Base-by-base conservation (phyloP, 2,797 vertebrate species). In the Arnoldichthys spilopterus region DNA sequence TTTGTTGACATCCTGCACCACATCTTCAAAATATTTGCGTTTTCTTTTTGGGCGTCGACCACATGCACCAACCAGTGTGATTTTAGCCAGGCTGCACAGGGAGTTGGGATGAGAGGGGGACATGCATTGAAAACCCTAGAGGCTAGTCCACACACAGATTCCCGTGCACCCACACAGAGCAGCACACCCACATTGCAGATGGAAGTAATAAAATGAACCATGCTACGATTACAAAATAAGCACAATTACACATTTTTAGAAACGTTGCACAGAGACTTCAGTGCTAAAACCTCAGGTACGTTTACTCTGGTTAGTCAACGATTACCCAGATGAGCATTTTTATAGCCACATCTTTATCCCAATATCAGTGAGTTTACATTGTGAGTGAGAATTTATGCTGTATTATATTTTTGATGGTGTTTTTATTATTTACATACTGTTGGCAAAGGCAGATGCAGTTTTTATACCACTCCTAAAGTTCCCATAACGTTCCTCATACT, bases 61-160 rank as follows among this genome's bases (percentile, higher is more conserved):
- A 63, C 22, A 20, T 1, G 70, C 15, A 58, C 70, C 70, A 79
- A 73, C 49, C 70, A 64, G 49, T 72, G 32, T 6, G 37, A 18
- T 45, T 73, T 67, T 53, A 58, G n/a, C 51, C 26, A 45, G 47
- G 26, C 22, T 37, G 9, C 40, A 49, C 51, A 22, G 62, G 51
- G 72, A 68, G 47, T 45, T 12, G 30, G 28, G 47, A 32, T 18
- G 62, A 58, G 43, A 51, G 30, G 63, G 34, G 72, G 53, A 32
- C n/a, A n/a, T n/a, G n/a, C n/a, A n/a, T 32, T 45, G 37, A 30
- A 28, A 66, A 22, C 62, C 37, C 62, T 22, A 66, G 37, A 66
- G 62, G 9, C 62, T 66, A 43, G 34, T 58, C 22, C 59, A 62
- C 59, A 30, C 61, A 40, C 43, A 1, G 34, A 67, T n/a, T n/a